phyloP scores from a whole-genome alignment of 2,797 vertebrate species.

The Cuculus canorus region DNA sequence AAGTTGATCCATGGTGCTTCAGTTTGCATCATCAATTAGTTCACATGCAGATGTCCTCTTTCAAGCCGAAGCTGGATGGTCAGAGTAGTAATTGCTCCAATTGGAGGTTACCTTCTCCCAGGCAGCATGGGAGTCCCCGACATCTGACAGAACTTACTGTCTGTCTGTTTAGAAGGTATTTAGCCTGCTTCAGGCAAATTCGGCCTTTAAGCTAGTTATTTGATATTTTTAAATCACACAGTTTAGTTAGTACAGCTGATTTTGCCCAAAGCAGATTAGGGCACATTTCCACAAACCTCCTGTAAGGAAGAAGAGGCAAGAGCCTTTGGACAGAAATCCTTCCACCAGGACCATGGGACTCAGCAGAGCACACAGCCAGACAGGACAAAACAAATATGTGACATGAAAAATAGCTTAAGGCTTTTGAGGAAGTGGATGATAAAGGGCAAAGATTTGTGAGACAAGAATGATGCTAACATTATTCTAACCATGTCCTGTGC shows the following conservation, averaged over 20 bases:
- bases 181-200: background rate
- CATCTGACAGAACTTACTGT: background rate
- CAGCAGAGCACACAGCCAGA: background rate
- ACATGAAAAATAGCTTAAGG: background rate
- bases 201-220: background rate
- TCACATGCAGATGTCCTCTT: background rate
- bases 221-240: background rate
- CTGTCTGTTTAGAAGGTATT: background rate
- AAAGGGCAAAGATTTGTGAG: background rate
- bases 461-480: background rate
- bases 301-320: background rate
- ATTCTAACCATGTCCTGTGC: background rate
- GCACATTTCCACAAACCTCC: background rate
- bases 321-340: background rate
- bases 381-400: background rate
- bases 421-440: background rate
- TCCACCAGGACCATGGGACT: background rate
- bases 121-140: fast-evolving
- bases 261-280: background rate
- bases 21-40: background rate
- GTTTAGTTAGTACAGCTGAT: background rate
- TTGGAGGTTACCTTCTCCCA: background rate
- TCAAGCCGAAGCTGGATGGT: background rate
- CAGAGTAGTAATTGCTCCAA: background rate
- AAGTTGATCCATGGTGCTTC: background rate